Base-by-base conservation (phyloP, 2,888 invertebrate genomes). In the Ormyrus thymus region DNA sequence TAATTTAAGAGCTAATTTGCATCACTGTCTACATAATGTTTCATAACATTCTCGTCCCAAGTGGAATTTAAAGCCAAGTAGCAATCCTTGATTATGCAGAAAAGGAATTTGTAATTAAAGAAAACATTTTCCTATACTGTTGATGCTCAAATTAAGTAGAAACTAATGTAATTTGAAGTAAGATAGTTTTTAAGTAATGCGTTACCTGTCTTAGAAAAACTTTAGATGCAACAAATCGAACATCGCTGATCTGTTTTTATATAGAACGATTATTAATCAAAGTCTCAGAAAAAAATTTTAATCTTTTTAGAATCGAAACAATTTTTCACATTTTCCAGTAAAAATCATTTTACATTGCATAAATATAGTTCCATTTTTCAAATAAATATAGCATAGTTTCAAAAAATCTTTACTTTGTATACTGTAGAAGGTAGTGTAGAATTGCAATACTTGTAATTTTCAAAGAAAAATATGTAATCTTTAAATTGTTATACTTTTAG, bases 81-180 rank as follows among this genome's bases (percentile, higher is more conserved):
- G 3, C 48, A 51, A 65, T 56, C 5, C 53, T 73, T 53, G 58
- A 64, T 62, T 61, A n/a, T 8, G 51, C 50, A 72, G 15, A 29
- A 0, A 68, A 50, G 8, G n/a, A 13, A 50, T 68, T 78, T 78
- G 58, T 74, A 48, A 74, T 68, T 56, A 45, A 56, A 59, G 29
- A 74, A 59, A 76, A 70, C 70, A 79, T 81, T 86, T 83, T 84
- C 80, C 81, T 83, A 81, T 79, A 83, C 82, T 81, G 81, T 81
- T 82, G 82, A 84, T 86, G 87, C 87, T 86, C 87, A 87, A 87
- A 83, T 82, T 86, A 51, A 51, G 29, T 72, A 74, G 29, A 77
- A 74, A 51, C 8, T 69, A 69, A 73, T 29, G 9, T 70, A 66
- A n/a, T 71, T 46, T 62, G 66, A 29, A 29, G 3, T 29, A 29